A percentile compares a stretch with the other conserved stretches of the same genome.
These are phyloP conservation scores for Zaprionus obscuricornis DNA, from an alignment of 2,888 invertebrate genomes.

Conservation along the genomic window DNA sequence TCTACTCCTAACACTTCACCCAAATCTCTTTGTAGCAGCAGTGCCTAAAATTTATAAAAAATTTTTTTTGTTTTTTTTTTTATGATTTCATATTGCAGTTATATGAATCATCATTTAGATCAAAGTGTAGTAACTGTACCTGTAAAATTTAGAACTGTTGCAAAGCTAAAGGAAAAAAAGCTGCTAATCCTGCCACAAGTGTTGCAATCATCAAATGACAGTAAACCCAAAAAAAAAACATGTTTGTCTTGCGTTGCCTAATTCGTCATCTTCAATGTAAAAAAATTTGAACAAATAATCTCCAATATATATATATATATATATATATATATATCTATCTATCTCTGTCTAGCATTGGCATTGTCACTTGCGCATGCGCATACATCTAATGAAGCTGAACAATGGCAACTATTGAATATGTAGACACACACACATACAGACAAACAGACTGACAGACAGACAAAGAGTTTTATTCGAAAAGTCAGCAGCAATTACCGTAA, in stretches of 20 bases:
- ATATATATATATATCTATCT: neutral
- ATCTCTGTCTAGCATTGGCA: neutral
- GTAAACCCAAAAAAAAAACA: no score
- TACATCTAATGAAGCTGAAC: constrained; percentile 48
- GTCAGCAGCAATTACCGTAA: no score
- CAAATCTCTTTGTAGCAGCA: no score
- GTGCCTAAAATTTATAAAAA: no score
- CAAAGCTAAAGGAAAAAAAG: neutral
- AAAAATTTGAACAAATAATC: constrained; percentile 5
- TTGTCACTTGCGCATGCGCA: constrained; percentile 18
- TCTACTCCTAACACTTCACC: no score
- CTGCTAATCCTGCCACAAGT: constrained; percentile 41
- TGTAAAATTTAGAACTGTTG: neutral
- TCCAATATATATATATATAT: no score
- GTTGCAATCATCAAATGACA: constrained; percentile 14
- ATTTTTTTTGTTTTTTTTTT: no score
- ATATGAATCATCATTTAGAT: no score
- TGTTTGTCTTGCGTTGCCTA: no score
- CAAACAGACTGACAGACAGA: constrained; percentile 1
- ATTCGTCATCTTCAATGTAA: constrained; percentile 40
- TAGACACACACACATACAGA: constrained; percentile 22
- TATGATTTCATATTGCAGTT: no score
- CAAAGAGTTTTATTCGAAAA: no score
- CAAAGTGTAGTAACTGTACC: no score
- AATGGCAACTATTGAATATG: constrained; percentile 14